Evolutionary conservation across 2,888 invertebrate genomes (phyloP).

Genomic region (Steromphala cineraria): DNA sequence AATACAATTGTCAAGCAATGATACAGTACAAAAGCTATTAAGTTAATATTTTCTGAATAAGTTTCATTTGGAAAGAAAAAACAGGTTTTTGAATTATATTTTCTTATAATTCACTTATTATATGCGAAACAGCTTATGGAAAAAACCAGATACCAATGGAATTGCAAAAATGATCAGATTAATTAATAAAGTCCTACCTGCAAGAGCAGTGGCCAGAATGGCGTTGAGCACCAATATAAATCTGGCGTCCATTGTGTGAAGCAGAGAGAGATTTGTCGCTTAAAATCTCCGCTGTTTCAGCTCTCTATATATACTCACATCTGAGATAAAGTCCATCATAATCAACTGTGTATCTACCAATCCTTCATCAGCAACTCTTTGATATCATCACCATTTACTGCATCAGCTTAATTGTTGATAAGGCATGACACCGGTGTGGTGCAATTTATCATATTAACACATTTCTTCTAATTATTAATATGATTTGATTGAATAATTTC

Average conservation of each 20-base stretch:
- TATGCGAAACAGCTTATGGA: too few species aligned
- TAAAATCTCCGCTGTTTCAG: background rate
- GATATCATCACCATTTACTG: background rate
- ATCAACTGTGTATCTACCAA: background rate
- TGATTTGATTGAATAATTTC: too few species aligned
- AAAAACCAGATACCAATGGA: background rate
- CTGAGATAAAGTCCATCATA: background rate
- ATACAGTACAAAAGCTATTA: too few species aligned
- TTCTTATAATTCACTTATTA: too few species aligned
- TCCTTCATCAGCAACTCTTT: background rate
- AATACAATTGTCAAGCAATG: too few species aligned
- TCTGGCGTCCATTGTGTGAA: conserved; percentile 32
- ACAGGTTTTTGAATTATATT: too few species aligned
- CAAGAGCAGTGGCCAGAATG: conserved; percentile 34
- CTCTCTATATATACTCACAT: background rate
- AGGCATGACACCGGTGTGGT: too few species aligned
- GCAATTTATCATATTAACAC: too few species aligned
- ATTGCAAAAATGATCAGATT: too few species aligned
- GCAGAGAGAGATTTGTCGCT: background rate
- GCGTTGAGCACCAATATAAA: conserved; percentile 33
- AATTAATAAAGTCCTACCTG: conserved; percentile 30
- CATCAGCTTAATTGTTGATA: background rate
- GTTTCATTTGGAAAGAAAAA: too few species aligned
- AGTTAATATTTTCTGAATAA: too few species aligned
- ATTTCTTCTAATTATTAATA: too few species aligned